Evolutionary conservation across 2,888 invertebrate genomes (phyloP).

Genomic region (Mythimna pallens): DNA sequence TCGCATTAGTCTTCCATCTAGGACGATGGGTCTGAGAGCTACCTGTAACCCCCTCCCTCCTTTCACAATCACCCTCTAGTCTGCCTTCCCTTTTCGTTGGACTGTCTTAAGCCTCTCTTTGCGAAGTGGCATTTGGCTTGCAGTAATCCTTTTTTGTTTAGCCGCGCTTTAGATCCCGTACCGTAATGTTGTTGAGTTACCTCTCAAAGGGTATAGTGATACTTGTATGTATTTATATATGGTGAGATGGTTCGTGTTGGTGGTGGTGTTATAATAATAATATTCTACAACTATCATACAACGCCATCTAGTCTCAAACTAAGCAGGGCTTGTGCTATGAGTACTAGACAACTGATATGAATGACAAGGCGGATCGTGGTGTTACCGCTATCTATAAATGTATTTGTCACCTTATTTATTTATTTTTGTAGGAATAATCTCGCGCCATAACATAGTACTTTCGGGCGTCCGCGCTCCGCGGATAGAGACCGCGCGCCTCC

Average conservation of each 20-base stretch:
- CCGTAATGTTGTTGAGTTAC: constrained; percentile 13
- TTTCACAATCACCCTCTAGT: constrained; percentile 10
- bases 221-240: background rate
- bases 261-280: too few relatives aligned
- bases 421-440: too few relatives aligned
- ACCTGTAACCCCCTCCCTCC: constrained; percentile 20
- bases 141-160: constrained; percentile 67
- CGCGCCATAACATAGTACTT: too few relatives aligned
- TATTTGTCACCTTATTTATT: too few relatives aligned
- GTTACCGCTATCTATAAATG: too few relatives aligned
- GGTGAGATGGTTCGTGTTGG: background rate
- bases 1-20: constrained; percentile 19
- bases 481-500: too few relatives aligned
- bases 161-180: constrained; percentile 34
- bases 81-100: constrained; percentile 24
- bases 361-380: too few relatives aligned
- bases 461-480: too few relatives aligned
- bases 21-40: constrained; percentile 18
- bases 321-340: too few relatives aligned
- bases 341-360: too few relatives aligned
- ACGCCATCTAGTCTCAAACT: too few relatives aligned
- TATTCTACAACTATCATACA: too few relatives aligned
- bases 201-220: background rate
- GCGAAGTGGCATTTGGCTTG: constrained; percentile 62
- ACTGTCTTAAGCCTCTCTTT: constrained; percentile 58